Conservation (phyloP, 2,888 invertebrate genomes). For the Cyrtodaria siliqua region DNA sequence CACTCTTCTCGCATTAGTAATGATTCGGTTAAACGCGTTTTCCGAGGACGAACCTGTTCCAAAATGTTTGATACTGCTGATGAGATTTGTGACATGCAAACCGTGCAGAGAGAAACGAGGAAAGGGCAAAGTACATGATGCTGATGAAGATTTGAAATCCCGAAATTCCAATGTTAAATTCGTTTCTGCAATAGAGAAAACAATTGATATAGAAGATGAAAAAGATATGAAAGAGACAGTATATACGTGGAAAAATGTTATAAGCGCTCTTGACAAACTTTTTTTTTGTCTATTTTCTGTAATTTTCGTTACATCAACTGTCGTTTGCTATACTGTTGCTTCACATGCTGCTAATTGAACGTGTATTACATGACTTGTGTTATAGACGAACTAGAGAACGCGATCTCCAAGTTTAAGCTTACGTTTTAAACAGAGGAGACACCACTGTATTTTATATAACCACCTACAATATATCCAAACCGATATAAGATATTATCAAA, state of each 20-base stretch:
- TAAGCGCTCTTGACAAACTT: not conserved
- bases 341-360: too few relatives aligned
- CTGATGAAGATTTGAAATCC: not conserved
- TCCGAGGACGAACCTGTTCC: not conserved
- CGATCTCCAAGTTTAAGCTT: too few relatives aligned
- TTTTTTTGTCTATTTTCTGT: not conserved
- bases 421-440: too few relatives aligned
- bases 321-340: not conserved
- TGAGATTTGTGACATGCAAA: not conserved
- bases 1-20: conserved; percentile 21
- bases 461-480: too few relatives aligned
- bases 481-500: too few relatives aligned
- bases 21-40: conserved; percentile 10
- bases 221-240: not conserved
- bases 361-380: too few relatives aligned
- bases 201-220: not conserved
- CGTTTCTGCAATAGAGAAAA: too few relatives aligned
- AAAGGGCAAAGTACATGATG: not conserved
- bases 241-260: not conserved
- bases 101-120: not conserved
- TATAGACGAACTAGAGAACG: too few relatives aligned
- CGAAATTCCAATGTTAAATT: not conserved
- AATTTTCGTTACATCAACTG: not conserved
- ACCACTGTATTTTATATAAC: too few relatives aligned
- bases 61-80: not conserved